Percentiles rank a stretch among this genome's conserved stretches.
Evolutionary conservation across 2,888 invertebrate species (phyloP).

Genomic region (Pogonocherus hispidulus): DNA sequence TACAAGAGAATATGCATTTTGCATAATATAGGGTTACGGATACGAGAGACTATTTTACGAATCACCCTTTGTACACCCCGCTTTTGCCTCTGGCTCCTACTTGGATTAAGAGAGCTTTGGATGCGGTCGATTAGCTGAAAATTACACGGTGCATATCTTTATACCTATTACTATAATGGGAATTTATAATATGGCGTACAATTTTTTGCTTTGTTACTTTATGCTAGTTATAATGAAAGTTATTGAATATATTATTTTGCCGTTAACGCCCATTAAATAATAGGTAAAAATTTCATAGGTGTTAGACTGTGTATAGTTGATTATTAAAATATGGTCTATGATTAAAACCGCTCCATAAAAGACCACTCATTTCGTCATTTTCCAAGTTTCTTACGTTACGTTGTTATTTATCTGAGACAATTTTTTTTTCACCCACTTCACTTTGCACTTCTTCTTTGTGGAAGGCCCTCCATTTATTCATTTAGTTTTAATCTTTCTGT

Average conservation of each 20-base stretch:
- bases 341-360: background rate
- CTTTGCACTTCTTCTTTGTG: too few species aligned
- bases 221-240: background rate
- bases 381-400: too few species aligned
- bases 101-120: constrained; percentile 32
- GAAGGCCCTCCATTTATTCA: too few species aligned
- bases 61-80: constrained; percentile 31
- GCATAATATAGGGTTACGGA: constrained; percentile 27
- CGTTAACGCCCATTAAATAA: background rate
- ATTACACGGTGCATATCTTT: constrained; percentile 35
- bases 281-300: background rate
- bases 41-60: constrained; percentile 24
- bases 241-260: constrained; percentile 16
- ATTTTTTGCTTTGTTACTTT: constrained; percentile 30
- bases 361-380: background rate
- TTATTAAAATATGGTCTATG: too few species aligned
- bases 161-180: constrained; percentile 17
- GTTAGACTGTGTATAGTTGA: too few species aligned
- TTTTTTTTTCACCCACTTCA: too few species aligned
- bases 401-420: too few species aligned
- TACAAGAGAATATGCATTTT: constrained; percentile 28
- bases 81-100: constrained; percentile 30
- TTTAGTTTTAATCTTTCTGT: too few species aligned
- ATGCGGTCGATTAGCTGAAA: constrained; percentile 36
- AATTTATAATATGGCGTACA: constrained; percentile 13